Conservation (phyloP, 2,888 invertebrate genomes). For the Sphaerophoria rueppellii region DNA sequence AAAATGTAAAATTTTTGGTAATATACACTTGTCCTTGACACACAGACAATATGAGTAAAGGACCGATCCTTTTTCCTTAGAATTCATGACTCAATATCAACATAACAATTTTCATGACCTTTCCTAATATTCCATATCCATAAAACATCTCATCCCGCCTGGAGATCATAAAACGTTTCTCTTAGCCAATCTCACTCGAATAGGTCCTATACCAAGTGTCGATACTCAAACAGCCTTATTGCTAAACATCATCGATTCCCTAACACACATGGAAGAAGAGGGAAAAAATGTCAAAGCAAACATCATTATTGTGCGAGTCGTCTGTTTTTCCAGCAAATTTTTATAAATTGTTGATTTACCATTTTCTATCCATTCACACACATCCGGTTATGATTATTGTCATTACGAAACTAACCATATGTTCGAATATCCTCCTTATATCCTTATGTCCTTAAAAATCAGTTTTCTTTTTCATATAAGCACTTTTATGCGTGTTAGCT, state of each 20-base stretch:
- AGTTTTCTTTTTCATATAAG: slow-evolving; percentile 11
- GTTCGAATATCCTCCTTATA: slow-evolving; percentile 7
- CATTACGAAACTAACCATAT: slow-evolving; percentile 42
- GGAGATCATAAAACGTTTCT: slow-evolving; percentile 19
- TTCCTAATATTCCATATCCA: slow-evolving; percentile 16
- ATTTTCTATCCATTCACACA: slow-evolving; percentile 54
- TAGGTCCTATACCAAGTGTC: background rate
- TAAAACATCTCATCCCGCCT: slow-evolving; percentile 3
- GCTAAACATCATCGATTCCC: slow-evolving; percentile 10
- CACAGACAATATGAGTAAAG: too few relatives aligned
- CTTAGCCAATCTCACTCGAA: background rate
- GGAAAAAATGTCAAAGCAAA: slow-evolving; percentile 24
- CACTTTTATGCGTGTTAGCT: slow-evolving; percentile 24
- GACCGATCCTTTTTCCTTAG: too few relatives aligned
- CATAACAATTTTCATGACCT: slow-evolving; percentile 21
- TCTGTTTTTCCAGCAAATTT: slow-evolving; percentile 55
- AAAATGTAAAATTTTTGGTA: too few relatives aligned
- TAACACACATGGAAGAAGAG: slow-evolving; percentile 2
- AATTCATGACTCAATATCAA: slow-evolving; percentile 25
- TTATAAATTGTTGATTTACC: slow-evolving; percentile 68
- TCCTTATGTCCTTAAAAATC: slow-evolving; percentile 29
- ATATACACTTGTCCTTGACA: too few relatives aligned
- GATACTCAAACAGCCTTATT: background rate
- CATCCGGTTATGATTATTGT: slow-evolving; percentile 49
- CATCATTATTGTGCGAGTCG: slow-evolving; percentile 40